These are phyloP conservation scores for Epistrophella euchroma DNA, from an alignment of 2,888 invertebrate species.

Conservation along the genomic window DNA sequence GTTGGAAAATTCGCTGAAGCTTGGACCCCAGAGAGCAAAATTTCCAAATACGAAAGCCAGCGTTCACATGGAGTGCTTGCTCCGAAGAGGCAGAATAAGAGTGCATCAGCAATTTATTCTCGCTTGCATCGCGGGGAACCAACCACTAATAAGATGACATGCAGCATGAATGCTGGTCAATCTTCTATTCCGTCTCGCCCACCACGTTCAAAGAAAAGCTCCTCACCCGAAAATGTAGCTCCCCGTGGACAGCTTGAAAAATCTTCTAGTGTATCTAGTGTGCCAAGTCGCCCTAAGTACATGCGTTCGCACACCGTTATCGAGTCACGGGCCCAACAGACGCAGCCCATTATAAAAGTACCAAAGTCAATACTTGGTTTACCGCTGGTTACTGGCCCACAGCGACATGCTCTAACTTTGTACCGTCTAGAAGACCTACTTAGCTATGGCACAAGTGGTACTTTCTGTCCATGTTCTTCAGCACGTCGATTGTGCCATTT, in stretches of 20 bases:
- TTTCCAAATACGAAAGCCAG: constrained; percentile 66
- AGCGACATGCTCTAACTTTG: constrained; percentile 90
- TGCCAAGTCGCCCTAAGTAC: constrained; percentile 83
- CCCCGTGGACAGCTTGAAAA: constrained; percentile 58
- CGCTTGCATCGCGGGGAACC: constrained; percentile 79
- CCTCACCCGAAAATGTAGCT: constrained; percentile 74
- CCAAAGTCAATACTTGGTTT: constrained; percentile 85
- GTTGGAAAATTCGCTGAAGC: constrained; percentile 92
- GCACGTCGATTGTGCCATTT: constrained; percentile 89
- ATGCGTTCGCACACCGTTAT: constrained; percentile 84
- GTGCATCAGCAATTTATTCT: constrained; percentile 82
- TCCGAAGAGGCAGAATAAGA: constrained; percentile 83
- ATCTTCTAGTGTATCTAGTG: constrained; percentile 77
- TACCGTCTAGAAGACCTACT: constrained; percentile 91
- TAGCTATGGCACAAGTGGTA: constrained; percentile 87
- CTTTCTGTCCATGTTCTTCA: constrained; percentile 86
- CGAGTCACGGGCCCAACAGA: constrained; percentile 80
- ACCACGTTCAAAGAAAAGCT: constrained; percentile 79
- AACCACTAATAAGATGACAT: constrained; percentile 49
- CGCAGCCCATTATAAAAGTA: constrained; percentile 80
- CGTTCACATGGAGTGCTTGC: constrained; percentile 77
- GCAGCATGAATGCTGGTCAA: constrained; percentile 69
- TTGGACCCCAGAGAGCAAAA: constrained; percentile 82
- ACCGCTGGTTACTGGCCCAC: constrained; percentile 89
- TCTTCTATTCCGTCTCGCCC: constrained; percentile 77